Evolutionary conservation across 2,888 invertebrate genomes (phyloP).

Genomic region (Thecophora atra): DNA sequence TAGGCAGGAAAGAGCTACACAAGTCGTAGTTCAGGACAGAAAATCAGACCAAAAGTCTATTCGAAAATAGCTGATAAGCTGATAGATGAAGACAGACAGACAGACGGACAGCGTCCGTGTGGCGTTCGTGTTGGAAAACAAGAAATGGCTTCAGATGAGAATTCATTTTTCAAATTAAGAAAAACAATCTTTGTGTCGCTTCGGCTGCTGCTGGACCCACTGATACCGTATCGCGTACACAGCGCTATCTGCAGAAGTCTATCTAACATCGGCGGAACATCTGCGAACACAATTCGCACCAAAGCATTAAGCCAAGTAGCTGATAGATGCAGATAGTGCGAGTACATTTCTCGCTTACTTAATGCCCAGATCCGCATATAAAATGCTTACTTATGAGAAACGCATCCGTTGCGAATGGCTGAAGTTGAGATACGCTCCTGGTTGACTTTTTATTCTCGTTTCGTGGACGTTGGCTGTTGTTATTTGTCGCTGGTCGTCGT

Average conservation of each 20-base stretch:
- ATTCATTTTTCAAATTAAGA: constrained; percentile 23
- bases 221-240: constrained; percentile 17
- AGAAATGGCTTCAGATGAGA: not conserved
- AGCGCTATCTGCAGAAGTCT: constrained; percentile 9
- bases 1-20: not conserved
- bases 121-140: not conserved
- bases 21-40: constrained; percentile 3
- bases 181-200: constrained; percentile 15
- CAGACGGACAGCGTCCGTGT: not conserved
- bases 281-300: constrained; percentile 10
- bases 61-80: constrained; percentile 30
- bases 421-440: constrained; percentile 11
- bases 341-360: not conserved
- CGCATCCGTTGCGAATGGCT: constrained; percentile 26
- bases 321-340: not conserved
- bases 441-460: constrained; percentile 5
- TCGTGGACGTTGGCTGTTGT: constrained; percentile 10
- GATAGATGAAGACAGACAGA: not conserved
- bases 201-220: constrained; percentile 13
- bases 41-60: constrained; percentile 25
- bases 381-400: constrained; percentile 21
- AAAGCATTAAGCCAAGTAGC: not conserved
- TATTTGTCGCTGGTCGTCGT: constrained; percentile 3
- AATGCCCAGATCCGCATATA: not conserved
- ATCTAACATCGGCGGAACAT: constrained; percentile 20